Conservation (phyloP, 2,888 invertebrate species). For the Acleris sparsana region DNA sequence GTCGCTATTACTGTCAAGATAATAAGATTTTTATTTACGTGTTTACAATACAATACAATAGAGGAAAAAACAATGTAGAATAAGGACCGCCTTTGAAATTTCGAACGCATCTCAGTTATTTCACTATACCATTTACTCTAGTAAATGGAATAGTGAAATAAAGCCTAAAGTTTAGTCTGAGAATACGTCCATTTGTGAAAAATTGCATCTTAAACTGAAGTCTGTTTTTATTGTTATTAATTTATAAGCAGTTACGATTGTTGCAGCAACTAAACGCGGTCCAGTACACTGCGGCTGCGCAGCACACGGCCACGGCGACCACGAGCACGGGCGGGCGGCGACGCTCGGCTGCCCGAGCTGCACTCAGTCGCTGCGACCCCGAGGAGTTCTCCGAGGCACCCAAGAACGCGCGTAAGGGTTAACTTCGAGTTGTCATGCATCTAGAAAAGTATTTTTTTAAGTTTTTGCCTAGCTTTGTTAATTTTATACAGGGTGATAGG, state of each 20-base stretch:
- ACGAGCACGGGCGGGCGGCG: conserved; percentile 81
- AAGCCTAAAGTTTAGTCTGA: neutral
- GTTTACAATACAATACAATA: too few relatives aligned
- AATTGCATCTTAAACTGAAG: too few relatives aligned
- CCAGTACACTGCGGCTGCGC: conserved; percentile 71
- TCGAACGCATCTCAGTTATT: too few relatives aligned
- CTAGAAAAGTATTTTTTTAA: neutral
- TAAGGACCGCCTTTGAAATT: too few relatives aligned
- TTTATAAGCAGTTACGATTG: conserved; percentile 52
- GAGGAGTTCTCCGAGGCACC: conserved; percentile 75
- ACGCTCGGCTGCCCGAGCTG: conserved; percentile 65
- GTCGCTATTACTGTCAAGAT: too few relatives aligned
- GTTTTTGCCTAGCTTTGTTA: neutral
- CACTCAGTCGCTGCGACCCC: conserved; percentile 69
- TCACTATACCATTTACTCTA: too few relatives aligned
- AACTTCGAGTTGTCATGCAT: too few relatives aligned
- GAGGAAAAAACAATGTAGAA: too few relatives aligned
- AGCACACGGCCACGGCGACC: conserved; percentile 76
- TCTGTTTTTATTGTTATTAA: neutral
- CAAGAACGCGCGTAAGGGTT: conserved; percentile 62
- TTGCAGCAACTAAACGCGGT: conserved; percentile 65
- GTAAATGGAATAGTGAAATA: too few relatives aligned
- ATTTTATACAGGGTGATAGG: too few relatives aligned
- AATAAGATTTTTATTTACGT: too few relatives aligned
- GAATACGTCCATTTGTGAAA: too few relatives aligned